Conservation (phyloP, 2,797 vertebrate genomes). For the Dallia pectoralis region DNA sequence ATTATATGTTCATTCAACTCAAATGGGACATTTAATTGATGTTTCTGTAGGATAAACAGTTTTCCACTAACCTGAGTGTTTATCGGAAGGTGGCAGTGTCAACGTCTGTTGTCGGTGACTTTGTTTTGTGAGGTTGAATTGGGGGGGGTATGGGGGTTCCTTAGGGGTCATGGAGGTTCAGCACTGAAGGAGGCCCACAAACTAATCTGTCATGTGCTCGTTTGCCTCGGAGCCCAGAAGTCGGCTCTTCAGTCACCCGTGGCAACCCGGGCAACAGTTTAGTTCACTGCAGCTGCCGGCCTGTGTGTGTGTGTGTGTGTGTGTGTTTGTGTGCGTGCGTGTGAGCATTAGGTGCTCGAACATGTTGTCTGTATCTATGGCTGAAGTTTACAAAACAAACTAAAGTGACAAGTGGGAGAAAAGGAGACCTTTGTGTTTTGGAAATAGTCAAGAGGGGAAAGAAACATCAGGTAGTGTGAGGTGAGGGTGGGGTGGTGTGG, state of each 20-base stretch:
- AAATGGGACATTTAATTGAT: not conserved
- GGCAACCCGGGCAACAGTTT: slow-evolving; percentile 75
- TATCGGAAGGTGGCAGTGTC: slow-evolving; percentile 39
- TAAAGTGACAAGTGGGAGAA: slow-evolving; percentile 52
- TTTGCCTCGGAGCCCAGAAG: slow-evolving; percentile 80
- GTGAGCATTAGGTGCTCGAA: not conserved
- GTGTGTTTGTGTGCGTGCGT: not conserved
- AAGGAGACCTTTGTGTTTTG: slow-evolving; percentile 59
- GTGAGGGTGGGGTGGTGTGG: slow-evolving; percentile 21
- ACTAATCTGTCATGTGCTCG: slow-evolving; percentile 87
- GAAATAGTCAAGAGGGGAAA: slow-evolving; percentile 72
- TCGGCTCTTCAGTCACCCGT: slow-evolving; percentile 79
- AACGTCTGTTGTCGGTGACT: slow-evolving; percentile 45
- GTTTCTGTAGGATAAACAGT: not conserved
- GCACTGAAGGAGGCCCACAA: slow-evolving; percentile 78
- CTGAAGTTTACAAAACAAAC: slow-evolving; percentile 61
- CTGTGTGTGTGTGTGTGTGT: slow-evolving; percentile 6
- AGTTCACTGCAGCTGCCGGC: slow-evolving; percentile 70
- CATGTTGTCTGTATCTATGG: slow-evolving; percentile 31
- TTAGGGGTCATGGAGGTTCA: slow-evolving; percentile 82
- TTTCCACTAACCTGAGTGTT: not conserved
- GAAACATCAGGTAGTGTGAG: slow-evolving; percentile 14
- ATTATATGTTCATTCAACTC: slow-evolving; percentile 2
- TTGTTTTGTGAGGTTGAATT: slow-evolving; percentile 50
- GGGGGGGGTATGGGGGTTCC: slow-evolving; percentile 61